Conservation (phyloP, 2,797 vertebrate genomes). For the Anolis apletophallus region DNA sequence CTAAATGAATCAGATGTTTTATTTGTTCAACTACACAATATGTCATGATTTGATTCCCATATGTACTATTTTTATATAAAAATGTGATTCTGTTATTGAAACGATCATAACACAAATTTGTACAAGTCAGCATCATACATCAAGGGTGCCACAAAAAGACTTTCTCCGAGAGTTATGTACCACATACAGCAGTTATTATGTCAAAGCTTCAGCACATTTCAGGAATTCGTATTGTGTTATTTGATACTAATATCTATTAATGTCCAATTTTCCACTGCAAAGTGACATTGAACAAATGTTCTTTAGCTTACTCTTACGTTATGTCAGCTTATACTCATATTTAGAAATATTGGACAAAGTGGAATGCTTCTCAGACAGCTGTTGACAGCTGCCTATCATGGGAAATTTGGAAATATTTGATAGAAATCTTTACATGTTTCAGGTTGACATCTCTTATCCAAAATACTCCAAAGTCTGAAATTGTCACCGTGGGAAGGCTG, state of each 20-base stretch:
- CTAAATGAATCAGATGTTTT: no score
- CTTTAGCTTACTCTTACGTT: not conserved
- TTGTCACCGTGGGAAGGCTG: no score
- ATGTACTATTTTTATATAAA: no score
- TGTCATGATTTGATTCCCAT: no score
- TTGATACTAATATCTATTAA: no score
- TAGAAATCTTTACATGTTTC: not conserved
- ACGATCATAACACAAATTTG: not conserved
- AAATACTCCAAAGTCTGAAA: no score
- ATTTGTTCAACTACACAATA: no score
- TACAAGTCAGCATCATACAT: not conserved
- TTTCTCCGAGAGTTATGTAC: not conserved
- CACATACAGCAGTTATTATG: not conserved
- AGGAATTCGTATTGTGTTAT: no score
- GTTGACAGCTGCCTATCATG: not conserved
- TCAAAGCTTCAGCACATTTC: no score
- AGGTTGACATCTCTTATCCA: no score
- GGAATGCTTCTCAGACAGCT: not conserved
- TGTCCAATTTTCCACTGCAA: not conserved
- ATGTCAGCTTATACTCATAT: not conserved
- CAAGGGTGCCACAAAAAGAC: not conserved
- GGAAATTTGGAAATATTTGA: not conserved
- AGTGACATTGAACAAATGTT: not conserved
- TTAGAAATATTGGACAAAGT: not conserved
- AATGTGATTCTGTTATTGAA: not conserved